Evolutionary conservation across 2,797 vertebrate genomes (phyloP), one percentile per base, ranked within the genome.

Genomic region (Centroberyx gerrardi): DNA sequence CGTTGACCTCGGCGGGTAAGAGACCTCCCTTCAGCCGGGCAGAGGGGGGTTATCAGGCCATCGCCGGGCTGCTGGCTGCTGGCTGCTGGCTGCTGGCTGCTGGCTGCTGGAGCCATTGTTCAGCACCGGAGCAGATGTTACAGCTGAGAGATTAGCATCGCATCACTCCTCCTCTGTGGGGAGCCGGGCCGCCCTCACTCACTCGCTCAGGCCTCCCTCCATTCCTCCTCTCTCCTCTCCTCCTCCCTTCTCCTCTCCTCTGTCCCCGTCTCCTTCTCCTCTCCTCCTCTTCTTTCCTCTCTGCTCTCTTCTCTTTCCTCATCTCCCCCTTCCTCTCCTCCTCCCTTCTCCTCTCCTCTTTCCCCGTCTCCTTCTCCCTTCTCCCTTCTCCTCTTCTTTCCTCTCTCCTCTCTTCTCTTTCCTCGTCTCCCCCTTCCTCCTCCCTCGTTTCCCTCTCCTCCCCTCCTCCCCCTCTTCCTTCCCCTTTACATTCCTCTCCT

Each of bases 131-230:
- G 75, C 91, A 92, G 90, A 92, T 93, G 88, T 88, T 91, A 62
- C 80, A 83, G 74, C 79, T 76, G 85, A 73, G 80, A 90, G 91
- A 91, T 91, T 72, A 68, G 1, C 55, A 90, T 89, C 89, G 8
- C 42, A 72, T 88, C 89, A 74, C 59, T 90, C 82, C 42, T 38
- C 64, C 76, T 72, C 86, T 33, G 68, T 12, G 73, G 38, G 74
- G 75, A 71, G 76, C 68, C 74, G 60, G 15, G 69, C 8, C 36
- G 48, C 4, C 6, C 33, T 52, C 38, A 14, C 31, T 58, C 70
- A 52, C 74, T 3, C 28, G 68, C 52, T 6, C 54, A 2, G 13
- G 8, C 0, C 18, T 33, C 18, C 27, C 33, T 49, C 15, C 18
- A 28, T 31, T 27, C 6, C 59, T 5, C 22, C 6, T 6, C 18